phyloP scores from a whole-genome alignment of 2,797 vertebrate genomes.

The Champsocephalus gunnari region DNA sequence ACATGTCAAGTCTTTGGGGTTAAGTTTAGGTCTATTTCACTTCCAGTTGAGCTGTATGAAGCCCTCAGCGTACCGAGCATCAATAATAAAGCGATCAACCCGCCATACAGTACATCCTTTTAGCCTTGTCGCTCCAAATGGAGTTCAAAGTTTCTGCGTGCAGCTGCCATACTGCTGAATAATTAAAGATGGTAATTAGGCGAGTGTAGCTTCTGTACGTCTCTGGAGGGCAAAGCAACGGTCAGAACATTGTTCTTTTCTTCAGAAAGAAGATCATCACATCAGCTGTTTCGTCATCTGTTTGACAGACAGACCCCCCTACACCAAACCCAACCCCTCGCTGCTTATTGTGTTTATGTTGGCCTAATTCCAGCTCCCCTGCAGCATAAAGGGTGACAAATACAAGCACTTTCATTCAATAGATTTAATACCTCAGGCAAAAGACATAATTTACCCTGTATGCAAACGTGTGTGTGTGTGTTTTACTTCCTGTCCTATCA shows the following conservation, averaged over 20 bases:
- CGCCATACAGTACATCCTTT: conserved; percentile 58
- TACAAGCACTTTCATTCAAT: conserved; percentile 37
- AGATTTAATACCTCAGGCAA: conserved; percentile 44
- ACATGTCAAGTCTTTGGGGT: conserved; percentile 15
- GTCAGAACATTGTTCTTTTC: conserved; percentile 15
- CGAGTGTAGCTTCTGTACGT: conserved; percentile 37
- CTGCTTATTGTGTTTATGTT: conserved; percentile 25
- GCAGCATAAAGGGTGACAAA: conserved; percentile 46
- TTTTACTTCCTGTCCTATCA: conserved; percentile 35
- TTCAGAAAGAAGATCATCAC: conserved; percentile 24
- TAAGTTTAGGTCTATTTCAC: conserved; percentile 54
- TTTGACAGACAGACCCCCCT: background rate
- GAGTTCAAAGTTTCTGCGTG: conserved; percentile 55
- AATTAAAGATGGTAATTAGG: conserved; percentile 65
- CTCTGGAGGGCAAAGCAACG: conserved; percentile 29
- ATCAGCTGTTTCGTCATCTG: conserved; percentile 29
- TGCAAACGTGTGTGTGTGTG: background rate
- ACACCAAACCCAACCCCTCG: background rate
- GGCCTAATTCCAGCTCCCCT: conserved; percentile 20
- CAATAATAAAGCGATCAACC: conserved; percentile 72
- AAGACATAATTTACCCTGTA: conserved; percentile 35
- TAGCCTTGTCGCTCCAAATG: conserved; percentile 61
- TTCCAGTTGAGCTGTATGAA: conserved; percentile 38
- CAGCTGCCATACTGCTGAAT: conserved; percentile 46
- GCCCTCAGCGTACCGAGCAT: conserved; percentile 38